A percentile compares a stretch with the other conserved stretches of the same genome.
Evolutionary conservation across 2,113 vertebrate genomes (phyloP).

Genomic region (Rhinichthys klamathensis): DNA sequence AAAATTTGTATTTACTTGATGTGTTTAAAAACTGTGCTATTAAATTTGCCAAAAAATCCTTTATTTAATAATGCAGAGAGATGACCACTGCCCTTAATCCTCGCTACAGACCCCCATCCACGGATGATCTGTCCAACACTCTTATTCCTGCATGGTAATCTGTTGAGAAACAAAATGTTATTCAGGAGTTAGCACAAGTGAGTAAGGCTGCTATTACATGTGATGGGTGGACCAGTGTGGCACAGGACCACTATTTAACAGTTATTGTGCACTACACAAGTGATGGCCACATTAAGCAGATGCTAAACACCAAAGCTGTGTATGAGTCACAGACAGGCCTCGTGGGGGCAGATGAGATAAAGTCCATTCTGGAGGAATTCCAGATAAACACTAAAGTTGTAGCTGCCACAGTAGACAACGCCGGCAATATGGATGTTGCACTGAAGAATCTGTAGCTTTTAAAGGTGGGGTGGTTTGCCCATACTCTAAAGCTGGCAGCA

Average conservation of each 20-base stretch:
- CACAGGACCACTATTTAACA: slow-evolving; percentile 10
- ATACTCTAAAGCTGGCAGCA: background rate
- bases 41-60: no score
- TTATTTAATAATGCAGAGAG: background rate
- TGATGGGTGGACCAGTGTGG: slow-evolving; percentile 17
- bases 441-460: no score
- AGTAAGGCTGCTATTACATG: slow-evolving; percentile 8
- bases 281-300: background rate
- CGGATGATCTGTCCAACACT: background rate
- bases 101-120: background rate
- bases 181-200: slow-evolving; percentile 2
- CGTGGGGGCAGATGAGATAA: background rate
- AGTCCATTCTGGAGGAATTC: background rate
- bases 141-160: slow-evolving; percentile 6
- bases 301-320: background rate
- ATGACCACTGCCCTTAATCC: slow-evolving; percentile 11
- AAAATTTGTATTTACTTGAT: no score
- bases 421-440: no score
- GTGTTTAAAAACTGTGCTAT: no score
- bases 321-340: slow-evolving; percentile 2
- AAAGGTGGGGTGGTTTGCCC: no score
- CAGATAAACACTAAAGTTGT: background rate
- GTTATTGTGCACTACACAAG: background rate
- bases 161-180: slow-evolving; percentile 15
- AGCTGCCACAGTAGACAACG: background rate